Evolutionary conservation across 2,113 vertebrate species (phyloP).

Genomic region (Murina feae): DNA sequence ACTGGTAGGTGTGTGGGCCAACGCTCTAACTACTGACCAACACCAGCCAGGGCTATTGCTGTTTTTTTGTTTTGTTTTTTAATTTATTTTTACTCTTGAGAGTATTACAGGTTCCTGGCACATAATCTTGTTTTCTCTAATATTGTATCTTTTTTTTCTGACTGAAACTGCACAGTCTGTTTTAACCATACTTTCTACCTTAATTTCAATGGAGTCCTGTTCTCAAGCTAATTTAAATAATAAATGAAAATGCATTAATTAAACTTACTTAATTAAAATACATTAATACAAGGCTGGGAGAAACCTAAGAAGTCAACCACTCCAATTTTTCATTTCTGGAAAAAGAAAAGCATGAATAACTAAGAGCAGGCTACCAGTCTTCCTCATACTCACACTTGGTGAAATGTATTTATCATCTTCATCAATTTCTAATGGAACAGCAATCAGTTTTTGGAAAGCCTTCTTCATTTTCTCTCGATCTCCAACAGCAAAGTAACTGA

Average conservation of each 20-base stretch:
- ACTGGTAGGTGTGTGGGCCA: too few relatives aligned
- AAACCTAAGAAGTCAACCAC: neutral
- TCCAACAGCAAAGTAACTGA: constrained; percentile 93
- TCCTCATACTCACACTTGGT: constrained; percentile 85
- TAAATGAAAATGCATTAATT: neutral
- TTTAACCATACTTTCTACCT: constrained; percentile 7
- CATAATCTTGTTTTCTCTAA: neutral
- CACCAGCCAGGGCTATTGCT: neutral
- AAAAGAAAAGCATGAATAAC: neutral
- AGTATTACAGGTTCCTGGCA: neutral
- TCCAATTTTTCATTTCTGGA: neutral
- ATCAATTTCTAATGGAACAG: constrained; percentile 90
- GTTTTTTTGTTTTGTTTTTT: too few relatives aligned
- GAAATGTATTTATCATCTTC: constrained; percentile 94
- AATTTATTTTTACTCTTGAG: neutral
- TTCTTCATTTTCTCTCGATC: constrained; percentile 96
- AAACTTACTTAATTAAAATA: neutral
- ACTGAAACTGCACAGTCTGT: neutral
- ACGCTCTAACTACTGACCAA: neutral
- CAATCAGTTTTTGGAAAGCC: constrained; percentile 94
- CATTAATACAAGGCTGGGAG: neutral
- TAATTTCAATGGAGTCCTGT: neutral
- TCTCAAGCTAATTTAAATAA: neutral
- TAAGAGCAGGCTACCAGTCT: neutral
- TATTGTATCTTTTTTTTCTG: neutral